Evolutionary conservation across 2,888 invertebrate species (phyloP).

Genomic region (Cantharis rufa): DNA sequence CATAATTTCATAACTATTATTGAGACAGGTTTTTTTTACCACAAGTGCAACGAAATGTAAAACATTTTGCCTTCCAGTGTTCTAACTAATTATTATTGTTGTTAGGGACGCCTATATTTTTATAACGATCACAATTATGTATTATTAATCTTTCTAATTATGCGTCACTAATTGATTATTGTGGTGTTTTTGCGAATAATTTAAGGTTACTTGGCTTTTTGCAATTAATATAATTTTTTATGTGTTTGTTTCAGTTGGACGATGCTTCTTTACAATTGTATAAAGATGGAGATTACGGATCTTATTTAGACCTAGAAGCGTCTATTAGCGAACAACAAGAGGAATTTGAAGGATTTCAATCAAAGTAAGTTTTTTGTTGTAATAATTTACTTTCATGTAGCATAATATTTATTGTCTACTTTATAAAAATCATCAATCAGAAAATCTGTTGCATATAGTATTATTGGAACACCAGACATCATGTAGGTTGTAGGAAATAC

Average conservation of each 20-base stretch:
- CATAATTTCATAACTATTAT: neutral
- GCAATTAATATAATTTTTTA: slow-evolving; percentile 3
- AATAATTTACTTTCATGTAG: neutral
- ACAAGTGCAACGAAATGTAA: neutral
- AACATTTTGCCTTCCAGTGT: neutral
- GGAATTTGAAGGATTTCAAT: slow-evolving; percentile 93
- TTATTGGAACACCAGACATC: neutral
- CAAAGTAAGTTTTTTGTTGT: slow-evolving; percentile 73
- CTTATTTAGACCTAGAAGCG: slow-evolving; percentile 95
- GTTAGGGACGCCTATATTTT: neutral
- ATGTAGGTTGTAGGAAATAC: neutral
- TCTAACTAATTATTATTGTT: neutral
- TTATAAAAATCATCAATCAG: neutral
- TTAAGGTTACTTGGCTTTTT: neutral
- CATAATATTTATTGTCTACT: neutral
- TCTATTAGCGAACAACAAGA: slow-evolving; percentile 96
- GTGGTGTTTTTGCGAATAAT: slow-evolving; percentile 11
- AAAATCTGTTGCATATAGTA: neutral
- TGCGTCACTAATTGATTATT: slow-evolving; percentile 19
- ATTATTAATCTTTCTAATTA: slow-evolving; percentile 6
- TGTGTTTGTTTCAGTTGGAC: slow-evolving; percentile 78
- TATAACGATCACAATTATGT: neutral
- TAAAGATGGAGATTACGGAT: slow-evolving; percentile 95
- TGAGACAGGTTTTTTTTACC: neutral
- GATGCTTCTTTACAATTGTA: slow-evolving; percentile 97